These are phyloP conservation scores for Pristiophorus japonicus DNA, from an alignment of 2,113 vertebrate species.

Conservation along the genomic window DNA sequence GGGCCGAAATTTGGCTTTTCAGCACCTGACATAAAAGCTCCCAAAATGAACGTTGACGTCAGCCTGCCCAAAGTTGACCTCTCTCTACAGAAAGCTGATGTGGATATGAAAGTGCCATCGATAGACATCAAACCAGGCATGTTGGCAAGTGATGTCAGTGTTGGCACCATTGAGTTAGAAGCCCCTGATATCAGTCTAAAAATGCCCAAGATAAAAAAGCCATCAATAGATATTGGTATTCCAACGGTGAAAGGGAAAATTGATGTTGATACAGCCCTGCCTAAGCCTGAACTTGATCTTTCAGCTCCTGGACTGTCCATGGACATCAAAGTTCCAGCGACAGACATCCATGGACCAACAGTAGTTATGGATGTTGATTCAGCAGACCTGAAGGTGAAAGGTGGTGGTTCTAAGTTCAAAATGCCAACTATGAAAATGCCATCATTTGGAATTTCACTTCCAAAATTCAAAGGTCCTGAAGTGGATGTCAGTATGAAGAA, in stretches of 20 bases:
- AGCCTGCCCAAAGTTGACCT: conserved; percentile 39
- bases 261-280: background rate
- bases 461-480: background rate
- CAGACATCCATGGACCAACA: conserved; percentile 32
- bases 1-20: conserved; percentile 46
- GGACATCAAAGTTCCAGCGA: conserved; percentile 42
- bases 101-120: background rate
- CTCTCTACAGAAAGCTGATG: conserved; percentile 31
- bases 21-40: background rate
- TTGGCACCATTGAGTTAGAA: background rate
- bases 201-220: background rate
- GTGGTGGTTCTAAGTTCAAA: background rate
- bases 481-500: background rate
- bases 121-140: background rate
- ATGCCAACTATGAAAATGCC: conserved; percentile 39
- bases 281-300: background rate
- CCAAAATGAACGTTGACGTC: background rate
- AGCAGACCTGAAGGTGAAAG: background rate
- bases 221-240: background rate
- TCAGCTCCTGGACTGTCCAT: background rate
- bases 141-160: accelerated
- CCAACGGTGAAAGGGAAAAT: background rate
- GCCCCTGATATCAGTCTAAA: conserved; percentile 35
- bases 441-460: conserved; percentile 19
- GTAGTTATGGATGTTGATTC: background rate